phyloP scores from a whole-genome alignment of 2,113 vertebrate species.

The Steatornis caripensis region DNA sequence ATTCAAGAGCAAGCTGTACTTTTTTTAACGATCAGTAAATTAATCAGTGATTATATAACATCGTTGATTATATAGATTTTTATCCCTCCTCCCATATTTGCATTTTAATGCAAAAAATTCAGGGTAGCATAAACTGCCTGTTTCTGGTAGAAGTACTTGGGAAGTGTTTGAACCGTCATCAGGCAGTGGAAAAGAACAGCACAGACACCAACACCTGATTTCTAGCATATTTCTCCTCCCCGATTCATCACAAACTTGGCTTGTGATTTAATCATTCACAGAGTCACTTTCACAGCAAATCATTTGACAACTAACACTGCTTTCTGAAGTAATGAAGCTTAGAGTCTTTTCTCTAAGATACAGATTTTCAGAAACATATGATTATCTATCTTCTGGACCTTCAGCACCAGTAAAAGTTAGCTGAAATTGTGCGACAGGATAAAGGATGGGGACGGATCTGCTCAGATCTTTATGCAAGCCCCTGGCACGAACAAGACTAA shows the following conservation, averaged over 20 bases:
- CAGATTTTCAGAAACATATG: neutral
- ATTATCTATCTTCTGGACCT: neutral
- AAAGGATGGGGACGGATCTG: neutral
- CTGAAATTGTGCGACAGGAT: neutral
- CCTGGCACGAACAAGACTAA: neutral
- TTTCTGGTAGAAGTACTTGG: neutral
- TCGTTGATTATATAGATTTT: neutral
- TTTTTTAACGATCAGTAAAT: neutral
- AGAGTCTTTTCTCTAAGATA: neutral
- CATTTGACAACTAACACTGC: neutral
- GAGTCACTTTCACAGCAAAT: neutral
- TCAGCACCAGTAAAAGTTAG: neutral
- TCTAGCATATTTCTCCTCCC: neutral
- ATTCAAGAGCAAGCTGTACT: neutral
- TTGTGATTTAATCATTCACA: neutral
- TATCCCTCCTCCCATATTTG: neutral
- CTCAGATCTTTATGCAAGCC: neutral
- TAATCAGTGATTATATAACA: neutral
- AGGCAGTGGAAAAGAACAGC: neutral
- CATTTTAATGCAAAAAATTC: neutral
- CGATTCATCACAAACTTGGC: neutral
- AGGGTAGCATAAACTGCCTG: neutral
- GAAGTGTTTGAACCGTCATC: neutral
- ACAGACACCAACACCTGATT: neutral
- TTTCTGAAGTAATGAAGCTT: neutral